These are phyloP conservation scores for Caenorhabditis sp. DNA, from an alignment of 2,888 invertebrate genomes.

Conservation along the genomic window DNA sequence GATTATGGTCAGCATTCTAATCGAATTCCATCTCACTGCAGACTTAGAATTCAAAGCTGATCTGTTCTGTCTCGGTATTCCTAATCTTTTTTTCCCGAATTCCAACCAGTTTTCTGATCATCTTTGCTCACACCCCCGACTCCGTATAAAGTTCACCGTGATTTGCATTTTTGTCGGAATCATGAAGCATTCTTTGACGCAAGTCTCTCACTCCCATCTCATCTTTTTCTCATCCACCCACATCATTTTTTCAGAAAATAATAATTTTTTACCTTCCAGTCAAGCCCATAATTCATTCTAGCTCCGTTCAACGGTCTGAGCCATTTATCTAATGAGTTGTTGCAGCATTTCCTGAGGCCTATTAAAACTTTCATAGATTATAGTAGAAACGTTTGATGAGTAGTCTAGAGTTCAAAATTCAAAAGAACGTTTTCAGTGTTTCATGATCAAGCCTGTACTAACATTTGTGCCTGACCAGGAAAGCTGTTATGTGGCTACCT, in stretches of 20 bases:
- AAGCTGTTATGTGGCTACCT: too few relatives aligned
- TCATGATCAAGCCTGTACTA: too few relatives aligned
- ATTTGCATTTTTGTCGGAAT: constrained; percentile 58
- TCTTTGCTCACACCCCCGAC: constrained; percentile 50
- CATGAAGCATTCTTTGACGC: constrained; percentile 62
- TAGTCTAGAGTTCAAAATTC: neutral
- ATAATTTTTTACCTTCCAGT: constrained; percentile 7
- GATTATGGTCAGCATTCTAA: constrained; percentile 31
- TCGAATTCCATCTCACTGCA: neutral
- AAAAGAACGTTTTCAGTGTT: neutral
- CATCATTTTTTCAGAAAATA: constrained; percentile 30
- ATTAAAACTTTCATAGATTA: neutral
- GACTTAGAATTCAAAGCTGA: neutral
- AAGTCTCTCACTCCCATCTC: constrained; percentile 22
- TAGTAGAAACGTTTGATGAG: neutral
- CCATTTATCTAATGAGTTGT: neutral
- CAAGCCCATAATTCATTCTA: neutral
- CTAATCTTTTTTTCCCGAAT: neutral
- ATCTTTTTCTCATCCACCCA: constrained; percentile 39
- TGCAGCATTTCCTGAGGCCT: neutral
- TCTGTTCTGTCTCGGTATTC: neutral
- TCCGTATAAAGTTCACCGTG: constrained; percentile 47
- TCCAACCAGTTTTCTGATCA: constrained; percentile 38
- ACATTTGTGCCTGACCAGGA: too few relatives aligned
- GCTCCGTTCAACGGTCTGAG: neutral